These are phyloP conservation scores for Eupithecia subumbrata DNA, from an alignment of 2,888 invertebrate species.

Conservation along the genomic window DNA sequence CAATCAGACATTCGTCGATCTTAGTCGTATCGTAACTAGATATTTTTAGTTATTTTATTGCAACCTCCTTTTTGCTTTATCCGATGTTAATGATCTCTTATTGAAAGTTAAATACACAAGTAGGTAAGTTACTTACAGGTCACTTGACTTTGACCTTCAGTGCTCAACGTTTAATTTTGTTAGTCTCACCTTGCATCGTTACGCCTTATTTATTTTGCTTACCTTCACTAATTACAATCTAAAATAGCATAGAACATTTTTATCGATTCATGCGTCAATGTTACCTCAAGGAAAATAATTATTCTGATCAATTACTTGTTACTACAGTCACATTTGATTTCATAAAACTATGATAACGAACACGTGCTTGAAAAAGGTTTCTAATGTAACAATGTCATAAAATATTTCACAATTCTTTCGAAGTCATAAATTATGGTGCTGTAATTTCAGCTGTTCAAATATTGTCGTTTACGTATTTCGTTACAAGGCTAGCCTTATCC, in stretches of 20 bases:
- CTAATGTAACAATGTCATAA: not conserved
- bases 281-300: not conserved
- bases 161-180: constrained; percentile 48
- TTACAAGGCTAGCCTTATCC: constrained; percentile 12
- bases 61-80: not conserved
- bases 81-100: not conserved
- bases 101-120: not conserved
- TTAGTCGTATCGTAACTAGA: not conserved
- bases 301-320: not conserved
- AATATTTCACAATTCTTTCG: not conserved
- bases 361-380: not conserved
- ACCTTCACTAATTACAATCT: constrained; percentile 49
- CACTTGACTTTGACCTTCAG: constrained; percentile 49
- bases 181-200: constrained; percentile 54
- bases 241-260: not conserved
- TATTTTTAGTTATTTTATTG: not conserved
- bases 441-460: constrained; percentile 39
- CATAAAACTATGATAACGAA: not conserved
- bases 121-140: not conserved
- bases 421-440: constrained; percentile 34
- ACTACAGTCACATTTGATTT: not conserved
- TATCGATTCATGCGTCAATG: constrained; percentile 18
- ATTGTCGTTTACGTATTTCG: constrained; percentile 18
- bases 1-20: not conserved
- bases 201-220: constrained; percentile 46